Conservation (phyloP, 2,113 vertebrate species). For the Hypomesus transpacificus region DNA sequence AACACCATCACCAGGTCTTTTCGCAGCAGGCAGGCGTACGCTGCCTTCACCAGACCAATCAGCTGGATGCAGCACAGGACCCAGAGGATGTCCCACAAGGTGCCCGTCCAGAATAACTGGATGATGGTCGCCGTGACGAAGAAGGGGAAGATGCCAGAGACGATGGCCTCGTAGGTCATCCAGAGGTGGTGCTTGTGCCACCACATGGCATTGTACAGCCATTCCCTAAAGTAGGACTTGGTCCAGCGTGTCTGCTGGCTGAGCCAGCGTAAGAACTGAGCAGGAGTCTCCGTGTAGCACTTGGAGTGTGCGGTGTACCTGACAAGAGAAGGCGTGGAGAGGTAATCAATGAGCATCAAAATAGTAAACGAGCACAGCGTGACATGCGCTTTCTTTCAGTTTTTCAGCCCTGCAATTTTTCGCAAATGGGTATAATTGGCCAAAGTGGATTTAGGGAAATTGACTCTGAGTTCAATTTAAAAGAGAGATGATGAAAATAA, state of each 20-base stretch:
- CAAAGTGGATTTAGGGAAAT: too few relatives aligned
- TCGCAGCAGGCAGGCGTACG: constrained; percentile 80
- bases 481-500: too few relatives aligned
- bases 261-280: constrained; percentile 86
- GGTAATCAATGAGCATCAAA: not conserved
- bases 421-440: too few relatives aligned
- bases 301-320: constrained; percentile 85
- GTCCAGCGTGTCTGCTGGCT: constrained; percentile 92
- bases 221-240: constrained; percentile 90
- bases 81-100: constrained; percentile 86
- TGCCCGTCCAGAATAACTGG: constrained; percentile 80
- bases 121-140: constrained; percentile 87
- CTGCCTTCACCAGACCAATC: constrained; percentile 82
- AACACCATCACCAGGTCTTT: constrained; percentile 78
- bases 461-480: too few relatives aligned
- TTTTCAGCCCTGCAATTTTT: too few relatives aligned
- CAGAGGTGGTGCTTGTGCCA: constrained; percentile 91
- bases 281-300: constrained; percentile 87
- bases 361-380: not conserved
- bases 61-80: constrained; percentile 85
- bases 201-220: constrained; percentile 90
- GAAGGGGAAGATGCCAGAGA: constrained; percentile 86
- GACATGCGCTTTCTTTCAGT: not conserved
- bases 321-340: not conserved
- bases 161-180: constrained; percentile 93